Evolutionary conservation across 1,140 invertebrate species (phyloP).

Genomic region (Eurytemora carolleeae): DNA sequence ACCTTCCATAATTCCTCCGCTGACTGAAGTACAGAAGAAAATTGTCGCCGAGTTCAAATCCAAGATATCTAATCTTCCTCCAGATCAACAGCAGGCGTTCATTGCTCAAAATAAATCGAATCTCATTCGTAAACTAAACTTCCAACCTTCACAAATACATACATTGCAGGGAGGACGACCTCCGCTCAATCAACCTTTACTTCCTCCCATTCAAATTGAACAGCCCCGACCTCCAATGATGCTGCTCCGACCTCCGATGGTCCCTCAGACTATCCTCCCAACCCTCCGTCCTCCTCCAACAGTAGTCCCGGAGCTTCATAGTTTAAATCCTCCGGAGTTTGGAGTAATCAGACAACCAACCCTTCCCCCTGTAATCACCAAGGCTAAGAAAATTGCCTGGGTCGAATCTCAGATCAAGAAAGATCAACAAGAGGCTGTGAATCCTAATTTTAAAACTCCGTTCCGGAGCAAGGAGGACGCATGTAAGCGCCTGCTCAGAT

Average conservation of each 20-base stretch:
- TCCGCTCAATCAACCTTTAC: background rate
- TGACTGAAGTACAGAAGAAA: constrained; percentile 12
- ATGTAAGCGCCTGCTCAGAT: constrained; percentile 51
- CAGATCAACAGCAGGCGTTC: constrained; percentile 7
- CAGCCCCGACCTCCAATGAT: background rate
- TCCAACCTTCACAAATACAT: constrained; percentile 11
- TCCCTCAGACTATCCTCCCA: constrained; percentile 4
- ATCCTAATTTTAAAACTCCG: constrained; percentile 52
- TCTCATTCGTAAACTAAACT: constrained; percentile 9
- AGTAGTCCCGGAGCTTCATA: background rate
- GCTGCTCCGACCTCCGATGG: background rate
- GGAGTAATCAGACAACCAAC: background rate
- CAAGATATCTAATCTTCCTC: constrained; percentile 6
- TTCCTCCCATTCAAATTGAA: background rate
- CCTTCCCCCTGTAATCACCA: background rate
- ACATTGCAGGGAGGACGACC: background rate
- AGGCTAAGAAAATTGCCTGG: constrained; percentile 19
- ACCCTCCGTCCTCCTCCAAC: background rate
- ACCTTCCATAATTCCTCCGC: background rate
- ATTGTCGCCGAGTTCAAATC: constrained; percentile 11
- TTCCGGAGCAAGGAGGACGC: constrained; percentile 52
- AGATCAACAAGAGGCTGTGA: constrained; percentile 52
- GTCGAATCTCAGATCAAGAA: constrained; percentile 52
- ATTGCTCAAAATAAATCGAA: constrained; percentile 8
- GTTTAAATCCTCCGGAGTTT: background rate